Conservation (phyloP, 1,140 invertebrate species). For the Lepidurus apus region DNA sequence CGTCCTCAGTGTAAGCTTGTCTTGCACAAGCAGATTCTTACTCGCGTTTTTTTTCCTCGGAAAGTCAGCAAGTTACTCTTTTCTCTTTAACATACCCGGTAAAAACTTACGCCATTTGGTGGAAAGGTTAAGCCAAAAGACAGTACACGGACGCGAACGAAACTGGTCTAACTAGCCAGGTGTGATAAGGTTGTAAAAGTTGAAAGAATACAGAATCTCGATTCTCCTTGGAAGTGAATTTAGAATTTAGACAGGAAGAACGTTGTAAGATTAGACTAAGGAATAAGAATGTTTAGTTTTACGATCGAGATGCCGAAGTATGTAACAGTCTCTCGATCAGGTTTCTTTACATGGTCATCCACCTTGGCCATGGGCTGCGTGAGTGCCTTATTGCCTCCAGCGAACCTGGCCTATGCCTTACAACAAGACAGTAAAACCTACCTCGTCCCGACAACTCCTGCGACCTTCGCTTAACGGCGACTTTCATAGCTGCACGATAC, state of each 20-base stretch:
- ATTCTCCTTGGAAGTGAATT: neutral
- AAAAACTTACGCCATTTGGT: neutral
- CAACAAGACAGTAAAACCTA: constrained; percentile 19
- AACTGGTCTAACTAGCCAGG: constrained; percentile 21
- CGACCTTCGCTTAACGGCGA: constrained; percentile 12
- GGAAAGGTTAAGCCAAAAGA: neutral
- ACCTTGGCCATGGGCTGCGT: constrained; percentile 11
- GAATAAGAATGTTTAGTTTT: neutral
- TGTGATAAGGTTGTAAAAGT: neutral
- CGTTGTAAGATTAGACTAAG: neutral
- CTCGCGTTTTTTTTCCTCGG: neutral
- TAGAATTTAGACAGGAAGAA: neutral
- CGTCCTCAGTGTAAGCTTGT: neutral
- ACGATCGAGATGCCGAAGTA: constrained; percentile 4
- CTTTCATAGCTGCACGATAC: constrained; percentile 21
- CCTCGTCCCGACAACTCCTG: constrained; percentile 11
- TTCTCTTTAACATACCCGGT: neutral
- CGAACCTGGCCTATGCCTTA: neutral
- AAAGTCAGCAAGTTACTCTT: neutral
- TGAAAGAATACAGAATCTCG: neutral
- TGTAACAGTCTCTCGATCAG: constrained; percentile 18
- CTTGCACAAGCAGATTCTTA: constrained; percentile 9
- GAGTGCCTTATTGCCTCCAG: constrained; percentile 12
- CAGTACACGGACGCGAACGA: neutral
- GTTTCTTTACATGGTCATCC: constrained; percentile 21